Percentiles rank a stretch among this genome's conserved stretches.
Conservation (phyloP, 2,797 vertebrate genomes). For the Spheniscus humboldti region DNA sequence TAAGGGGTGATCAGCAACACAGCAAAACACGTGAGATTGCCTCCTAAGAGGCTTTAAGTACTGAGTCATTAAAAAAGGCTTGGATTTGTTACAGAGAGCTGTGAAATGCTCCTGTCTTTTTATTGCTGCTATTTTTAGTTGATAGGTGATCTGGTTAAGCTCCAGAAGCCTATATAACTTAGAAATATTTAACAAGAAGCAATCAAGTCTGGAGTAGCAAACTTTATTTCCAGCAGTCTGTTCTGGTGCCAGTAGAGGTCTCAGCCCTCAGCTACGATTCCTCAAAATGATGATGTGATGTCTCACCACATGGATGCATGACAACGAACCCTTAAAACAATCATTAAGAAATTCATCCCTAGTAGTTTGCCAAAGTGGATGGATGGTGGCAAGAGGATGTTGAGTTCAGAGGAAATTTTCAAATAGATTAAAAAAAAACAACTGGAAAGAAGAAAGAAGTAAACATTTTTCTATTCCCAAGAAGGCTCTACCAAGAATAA, state of each 20-base stretch:
- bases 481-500: background rate
- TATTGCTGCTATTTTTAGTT: background rate
- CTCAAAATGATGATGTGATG: background rate
- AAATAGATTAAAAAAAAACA: background rate
- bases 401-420: background rate
- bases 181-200: background rate
- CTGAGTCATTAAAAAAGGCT: background rate
- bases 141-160: background rate
- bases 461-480: accelerated
- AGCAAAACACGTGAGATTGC: background rate
- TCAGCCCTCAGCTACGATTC: background rate
- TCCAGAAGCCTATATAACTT: background rate
- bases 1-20: background rate
- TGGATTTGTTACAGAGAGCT: background rate
- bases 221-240: background rate
- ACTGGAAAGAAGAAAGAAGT: background rate
- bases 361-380: background rate
- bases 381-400: background rate
- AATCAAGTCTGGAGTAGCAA: background rate
- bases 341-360: background rate
- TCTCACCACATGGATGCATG: background rate
- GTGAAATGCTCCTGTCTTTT: background rate
- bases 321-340: background rate
- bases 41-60: background rate
- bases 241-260: background rate